Evolutionary conservation across 2,113 vertebrate genomes (phyloP).

Genomic region (Oreochromis tanganicae): DNA sequence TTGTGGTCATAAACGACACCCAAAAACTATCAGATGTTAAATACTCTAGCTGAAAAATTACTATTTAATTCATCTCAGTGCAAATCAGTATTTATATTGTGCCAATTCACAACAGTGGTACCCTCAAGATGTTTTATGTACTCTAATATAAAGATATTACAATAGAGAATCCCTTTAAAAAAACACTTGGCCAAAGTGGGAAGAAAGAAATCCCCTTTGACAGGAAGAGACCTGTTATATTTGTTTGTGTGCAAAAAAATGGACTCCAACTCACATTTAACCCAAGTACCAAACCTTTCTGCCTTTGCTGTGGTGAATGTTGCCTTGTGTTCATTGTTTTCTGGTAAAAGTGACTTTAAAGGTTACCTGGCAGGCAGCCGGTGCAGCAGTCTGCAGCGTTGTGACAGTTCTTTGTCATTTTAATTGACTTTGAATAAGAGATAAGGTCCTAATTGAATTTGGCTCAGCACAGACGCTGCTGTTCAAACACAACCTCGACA

Average conservation of each 20-base stretch:
- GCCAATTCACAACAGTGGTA: background rate
- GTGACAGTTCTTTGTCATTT: background rate
- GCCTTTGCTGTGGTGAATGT: too few relatives aligned
- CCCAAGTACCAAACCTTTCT: background rate
- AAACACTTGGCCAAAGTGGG: background rate
- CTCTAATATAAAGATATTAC: background rate
- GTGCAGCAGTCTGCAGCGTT: background rate
- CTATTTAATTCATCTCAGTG: background rate
- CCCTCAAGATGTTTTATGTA: background rate
- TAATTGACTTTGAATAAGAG: conserved; percentile 24
- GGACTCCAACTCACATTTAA: background rate
- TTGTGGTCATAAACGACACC: background rate
- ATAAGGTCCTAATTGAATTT: conserved; percentile 11
- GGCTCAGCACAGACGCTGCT: background rate
- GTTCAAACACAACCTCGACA: background rate
- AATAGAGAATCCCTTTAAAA: background rate
- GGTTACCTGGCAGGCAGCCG: background rate
- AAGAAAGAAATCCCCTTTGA: background rate
- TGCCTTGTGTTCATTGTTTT: background rate
- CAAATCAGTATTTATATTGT: background rate
- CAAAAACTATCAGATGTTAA: background rate
- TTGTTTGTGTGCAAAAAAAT: background rate
- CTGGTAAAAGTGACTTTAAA: background rate
- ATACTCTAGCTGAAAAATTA: fast-evolving
- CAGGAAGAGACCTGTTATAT: background rate